These are phyloP conservation scores for Meta bourneti DNA, from an alignment of 2,888 invertebrate genomes.

Conservation along the genomic window DNA sequence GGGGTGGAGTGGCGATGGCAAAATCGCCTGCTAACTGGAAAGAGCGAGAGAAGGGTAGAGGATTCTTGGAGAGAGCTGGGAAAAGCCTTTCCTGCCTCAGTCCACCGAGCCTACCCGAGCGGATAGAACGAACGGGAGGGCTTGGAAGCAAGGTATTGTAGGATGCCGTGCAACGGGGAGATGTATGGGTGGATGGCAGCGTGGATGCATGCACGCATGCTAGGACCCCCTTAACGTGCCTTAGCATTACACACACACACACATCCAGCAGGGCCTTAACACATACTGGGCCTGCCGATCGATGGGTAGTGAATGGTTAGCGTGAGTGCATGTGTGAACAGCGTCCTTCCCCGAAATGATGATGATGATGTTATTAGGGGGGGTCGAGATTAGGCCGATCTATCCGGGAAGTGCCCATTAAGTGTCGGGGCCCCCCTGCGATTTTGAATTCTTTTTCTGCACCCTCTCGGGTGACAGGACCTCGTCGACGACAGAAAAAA, in stretches of 20 bases:
- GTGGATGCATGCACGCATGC: slow-evolving; percentile 55
- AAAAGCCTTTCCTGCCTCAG: slow-evolving; percentile 70
- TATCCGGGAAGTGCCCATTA: slow-evolving; percentile 52
- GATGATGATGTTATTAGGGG: slow-evolving; percentile 74
- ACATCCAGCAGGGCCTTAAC: background rate
- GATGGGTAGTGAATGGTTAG: slow-evolving; percentile 65
- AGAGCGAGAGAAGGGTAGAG: slow-evolving; percentile 46
- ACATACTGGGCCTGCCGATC: slow-evolving; percentile 19
- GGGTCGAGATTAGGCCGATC: slow-evolving; percentile 53
- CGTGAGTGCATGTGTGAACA: slow-evolving; percentile 46
- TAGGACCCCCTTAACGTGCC: background rate
- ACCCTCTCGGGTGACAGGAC: background rate
- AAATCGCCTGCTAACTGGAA: slow-evolving; percentile 75
- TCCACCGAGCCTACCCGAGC: slow-evolving; percentile 50
- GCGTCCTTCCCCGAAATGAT: slow-evolving; percentile 54
- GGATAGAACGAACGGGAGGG: slow-evolving; percentile 1
- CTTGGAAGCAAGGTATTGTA: slow-evolving; percentile 61
- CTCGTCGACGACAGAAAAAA: background rate
- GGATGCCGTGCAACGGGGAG: slow-evolving; percentile 41
- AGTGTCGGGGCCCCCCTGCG: background rate
- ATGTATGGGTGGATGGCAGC: slow-evolving; percentile 45
- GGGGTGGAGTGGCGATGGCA: slow-evolving; percentile 42
- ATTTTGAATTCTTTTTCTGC: background rate
- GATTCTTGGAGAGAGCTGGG: slow-evolving; percentile 35
- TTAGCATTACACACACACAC: slow-evolving; percentile 33